A percentile compares a stretch with the other conserved stretches of the same genome.
phyloP scores from a whole-genome alignment of 2,113 vertebrate genomes.

The Cairina moschata region DNA sequence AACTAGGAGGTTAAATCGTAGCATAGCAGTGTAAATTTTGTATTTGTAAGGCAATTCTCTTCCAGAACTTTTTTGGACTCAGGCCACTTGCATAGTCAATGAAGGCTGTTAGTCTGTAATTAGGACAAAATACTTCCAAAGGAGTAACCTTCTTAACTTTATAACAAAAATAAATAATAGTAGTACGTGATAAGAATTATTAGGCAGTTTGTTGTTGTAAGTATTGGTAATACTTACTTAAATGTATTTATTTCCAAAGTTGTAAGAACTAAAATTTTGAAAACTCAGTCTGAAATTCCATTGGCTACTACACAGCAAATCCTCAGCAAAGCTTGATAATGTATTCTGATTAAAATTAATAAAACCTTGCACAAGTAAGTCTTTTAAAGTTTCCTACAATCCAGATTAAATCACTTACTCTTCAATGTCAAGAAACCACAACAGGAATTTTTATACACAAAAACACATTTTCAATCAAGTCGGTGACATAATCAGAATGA shows the following conservation, averaged over 20 bases:
- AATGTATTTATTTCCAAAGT: neutral
- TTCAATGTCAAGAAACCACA: neutral
- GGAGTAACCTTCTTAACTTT: neutral
- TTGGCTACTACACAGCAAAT: neutral
- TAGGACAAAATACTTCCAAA: neutral
- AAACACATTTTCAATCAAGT: accelerated
- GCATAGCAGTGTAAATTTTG: neutral
- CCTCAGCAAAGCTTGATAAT: neutral
- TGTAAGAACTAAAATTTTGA: neutral
- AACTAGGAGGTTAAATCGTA: neutral
- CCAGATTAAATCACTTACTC: neutral
- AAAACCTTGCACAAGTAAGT: neutral
- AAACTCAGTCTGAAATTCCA: neutral
- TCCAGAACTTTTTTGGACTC: neutral
- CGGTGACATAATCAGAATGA: neutral
- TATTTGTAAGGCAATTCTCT: neutral
- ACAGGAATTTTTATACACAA: neutral
- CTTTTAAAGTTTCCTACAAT: neutral
- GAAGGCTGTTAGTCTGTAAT: neutral
- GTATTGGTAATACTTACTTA: neutral
- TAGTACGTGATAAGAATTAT: neutral
- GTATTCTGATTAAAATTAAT: neutral
- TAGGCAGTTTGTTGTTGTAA: neutral
- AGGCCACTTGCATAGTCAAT: neutral
- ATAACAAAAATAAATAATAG: neutral